A percentile compares a stretch with the other conserved stretches of the same genome.
These are phyloP conservation scores for Exocentrus adspersus DNA, from an alignment of 2,888 invertebrate species.

Conservation along the genomic window DNA sequence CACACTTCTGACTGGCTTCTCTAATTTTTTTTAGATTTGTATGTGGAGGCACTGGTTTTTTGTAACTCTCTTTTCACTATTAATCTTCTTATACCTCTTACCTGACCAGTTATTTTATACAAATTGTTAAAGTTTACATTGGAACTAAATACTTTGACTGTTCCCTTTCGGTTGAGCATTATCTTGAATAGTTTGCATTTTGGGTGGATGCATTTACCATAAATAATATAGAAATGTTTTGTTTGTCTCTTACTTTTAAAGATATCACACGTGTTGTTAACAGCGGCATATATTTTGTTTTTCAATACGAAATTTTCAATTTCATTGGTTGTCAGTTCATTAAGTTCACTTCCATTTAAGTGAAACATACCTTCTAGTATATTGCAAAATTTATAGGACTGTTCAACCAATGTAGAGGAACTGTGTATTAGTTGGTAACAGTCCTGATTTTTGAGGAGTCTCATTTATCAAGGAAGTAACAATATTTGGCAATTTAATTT, in stretches of 20 bases:
- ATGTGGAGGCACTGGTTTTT: not conserved
- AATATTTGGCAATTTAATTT: not conserved
- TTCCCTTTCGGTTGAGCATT: not conserved
- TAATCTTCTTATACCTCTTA: not conserved
- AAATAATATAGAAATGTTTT: not conserved
- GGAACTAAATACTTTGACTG: slow-evolving; percentile 2
- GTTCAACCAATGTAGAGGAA: not conserved
- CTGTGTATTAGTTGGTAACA: slow-evolving; percentile 5
- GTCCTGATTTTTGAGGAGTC: not conserved
- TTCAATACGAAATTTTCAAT: not conserved
- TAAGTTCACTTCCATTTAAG: not conserved
- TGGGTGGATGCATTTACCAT: not conserved
- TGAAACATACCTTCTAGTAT: slow-evolving; percentile 7
- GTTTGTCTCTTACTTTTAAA: slow-evolving; percentile 1
- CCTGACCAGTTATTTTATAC: slow-evolving; percentile 2
- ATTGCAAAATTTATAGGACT: not conserved
- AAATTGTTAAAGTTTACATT: slow-evolving; percentile 10
- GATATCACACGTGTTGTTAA: slow-evolving; percentile 11
- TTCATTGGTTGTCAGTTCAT: not conserved
- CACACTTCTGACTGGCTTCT: not conserved
- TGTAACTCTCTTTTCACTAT: not conserved
- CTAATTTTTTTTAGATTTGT: slow-evolving; percentile 4
- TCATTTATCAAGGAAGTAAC: slow-evolving; percentile 3
- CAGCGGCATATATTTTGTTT: not conserved
- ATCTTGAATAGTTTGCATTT: slow-evolving; percentile 14